Percentiles rank a stretch among this genome's conserved stretches.
phyloP scores from a whole-genome alignment of 2,888 invertebrate genomes.

The Conus canariensis region DNA sequence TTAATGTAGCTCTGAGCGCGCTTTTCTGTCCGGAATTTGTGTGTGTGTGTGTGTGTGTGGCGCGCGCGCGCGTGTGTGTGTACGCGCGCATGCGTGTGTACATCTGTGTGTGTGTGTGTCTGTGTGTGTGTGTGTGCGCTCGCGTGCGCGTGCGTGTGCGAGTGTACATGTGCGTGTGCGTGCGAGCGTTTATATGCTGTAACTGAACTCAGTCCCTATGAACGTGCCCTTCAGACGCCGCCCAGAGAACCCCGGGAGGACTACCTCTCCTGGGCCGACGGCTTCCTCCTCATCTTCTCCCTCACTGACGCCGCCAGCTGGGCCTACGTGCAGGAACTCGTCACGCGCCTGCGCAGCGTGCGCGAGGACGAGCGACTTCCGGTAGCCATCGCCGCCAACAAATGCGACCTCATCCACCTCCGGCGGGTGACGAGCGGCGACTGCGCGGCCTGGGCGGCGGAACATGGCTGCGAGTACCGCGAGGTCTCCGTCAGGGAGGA shows the following conservation, averaged over 20 bases:
- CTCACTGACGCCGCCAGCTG: conserved; percentile 65
- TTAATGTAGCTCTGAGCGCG: no score
- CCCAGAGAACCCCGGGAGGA: conserved; percentile 55
- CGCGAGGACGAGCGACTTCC: conserved; percentile 61
- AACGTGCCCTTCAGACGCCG: not conserved
- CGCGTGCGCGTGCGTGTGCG: not conserved
- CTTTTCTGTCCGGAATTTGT: no score
- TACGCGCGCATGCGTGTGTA: no score
- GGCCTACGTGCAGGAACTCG: conserved; percentile 57
- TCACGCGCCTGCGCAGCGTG: conserved; percentile 58
- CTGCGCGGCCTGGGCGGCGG: conserved; percentile 58
- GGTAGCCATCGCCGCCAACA: conserved; percentile 68
- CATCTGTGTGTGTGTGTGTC: no score
- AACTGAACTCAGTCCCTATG: not conserved
- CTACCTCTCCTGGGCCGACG: conserved; percentile 71
- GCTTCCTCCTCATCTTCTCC: conserved; percentile 69
- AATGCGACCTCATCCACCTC: conserved; percentile 69
- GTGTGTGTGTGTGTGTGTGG: no score
- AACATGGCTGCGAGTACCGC: conserved; percentile 62
- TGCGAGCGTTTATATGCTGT: not conserved
- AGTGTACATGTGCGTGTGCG: not conserved
- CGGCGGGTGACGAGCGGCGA: conserved; percentile 64
- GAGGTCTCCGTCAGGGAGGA: conserved; percentile 69
- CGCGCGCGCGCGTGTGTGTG: no score
- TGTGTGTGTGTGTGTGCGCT: not conserved